phyloP scores from a whole-genome alignment of 2,113 vertebrate genomes.

The Pluvialis apricaria region DNA sequence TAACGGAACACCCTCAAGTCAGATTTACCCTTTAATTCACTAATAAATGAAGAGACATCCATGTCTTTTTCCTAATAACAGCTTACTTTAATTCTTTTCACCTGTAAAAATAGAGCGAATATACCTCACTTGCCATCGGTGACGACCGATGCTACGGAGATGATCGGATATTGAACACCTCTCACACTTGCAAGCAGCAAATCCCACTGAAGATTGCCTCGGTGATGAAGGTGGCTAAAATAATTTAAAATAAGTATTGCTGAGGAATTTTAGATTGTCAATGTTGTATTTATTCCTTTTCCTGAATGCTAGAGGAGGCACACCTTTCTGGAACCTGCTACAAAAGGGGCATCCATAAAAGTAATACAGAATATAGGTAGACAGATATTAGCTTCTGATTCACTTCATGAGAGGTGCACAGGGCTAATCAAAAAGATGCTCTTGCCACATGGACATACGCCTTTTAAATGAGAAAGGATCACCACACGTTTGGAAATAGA shows the following conservation, averaged over 20 bases:
- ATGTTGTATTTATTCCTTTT: neutral
- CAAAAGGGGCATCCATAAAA: neutral
- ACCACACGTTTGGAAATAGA: neutral
- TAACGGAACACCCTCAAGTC: neutral
- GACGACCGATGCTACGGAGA: neutral
- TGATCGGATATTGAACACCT: neutral
- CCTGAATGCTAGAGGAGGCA: neutral
- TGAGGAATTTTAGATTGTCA: neutral
- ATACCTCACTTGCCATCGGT: neutral
- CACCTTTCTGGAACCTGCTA: neutral
- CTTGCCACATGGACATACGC: neutral
- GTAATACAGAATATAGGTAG: neutral
- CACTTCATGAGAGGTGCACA: neutral
- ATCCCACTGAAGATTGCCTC: neutral
- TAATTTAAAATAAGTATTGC: neutral
- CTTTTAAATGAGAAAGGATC: neutral
- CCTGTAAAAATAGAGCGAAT: neutral
- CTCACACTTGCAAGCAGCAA: neutral
- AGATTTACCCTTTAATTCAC: neutral
- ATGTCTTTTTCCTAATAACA: neutral
- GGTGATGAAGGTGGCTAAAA: neutral
- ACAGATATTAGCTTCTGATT: neutral
- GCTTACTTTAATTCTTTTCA: neutral
- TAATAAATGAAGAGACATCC: neutral
- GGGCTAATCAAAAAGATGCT: neutral